Evolutionary conservation across 2,888 invertebrate genomes (phyloP).

Genomic region (Hypena proboscidalis): DNA sequence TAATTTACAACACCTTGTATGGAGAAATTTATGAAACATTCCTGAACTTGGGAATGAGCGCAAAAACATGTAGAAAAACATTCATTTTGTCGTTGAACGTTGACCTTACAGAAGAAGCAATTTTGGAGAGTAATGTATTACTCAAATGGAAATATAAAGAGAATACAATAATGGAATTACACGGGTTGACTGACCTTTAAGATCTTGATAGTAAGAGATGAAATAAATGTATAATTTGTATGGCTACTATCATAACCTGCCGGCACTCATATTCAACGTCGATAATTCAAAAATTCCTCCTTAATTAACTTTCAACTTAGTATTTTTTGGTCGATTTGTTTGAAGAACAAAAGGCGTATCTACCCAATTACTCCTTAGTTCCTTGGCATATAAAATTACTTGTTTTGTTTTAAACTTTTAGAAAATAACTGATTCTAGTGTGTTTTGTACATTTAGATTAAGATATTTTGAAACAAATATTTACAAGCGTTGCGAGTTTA

Average conservation of each 20-base stretch:
- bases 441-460: too few relatives aligned
- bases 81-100: background rate
- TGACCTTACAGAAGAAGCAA: background rate
- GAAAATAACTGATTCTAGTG: too few relatives aligned
- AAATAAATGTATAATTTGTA: constrained; percentile 13
- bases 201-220: constrained; percentile 7
- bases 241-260: constrained; percentile 1
- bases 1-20: constrained; percentile 21
- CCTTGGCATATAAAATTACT: too few relatives aligned
- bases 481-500: background rate
- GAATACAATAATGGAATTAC: constrained; percentile 1
- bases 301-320: background rate
- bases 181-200: constrained; percentile 26
- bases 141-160: background rate
- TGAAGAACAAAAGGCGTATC: too few relatives aligned
- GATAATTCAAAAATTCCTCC: background rate
- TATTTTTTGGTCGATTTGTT: background rate
- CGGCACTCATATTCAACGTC: background rate
- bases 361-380: too few relatives aligned
- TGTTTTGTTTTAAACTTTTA: too few relatives aligned
- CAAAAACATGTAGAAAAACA: constrained; percentile 15
- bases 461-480: too few relatives aligned
- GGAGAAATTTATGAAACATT: constrained; percentile 27
- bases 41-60: constrained; percentile 11
- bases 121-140: too few relatives aligned